Evolutionary conservation across 2,888 invertebrate genomes (phyloP).

Genomic region (Meteorus cinctellus): DNA sequence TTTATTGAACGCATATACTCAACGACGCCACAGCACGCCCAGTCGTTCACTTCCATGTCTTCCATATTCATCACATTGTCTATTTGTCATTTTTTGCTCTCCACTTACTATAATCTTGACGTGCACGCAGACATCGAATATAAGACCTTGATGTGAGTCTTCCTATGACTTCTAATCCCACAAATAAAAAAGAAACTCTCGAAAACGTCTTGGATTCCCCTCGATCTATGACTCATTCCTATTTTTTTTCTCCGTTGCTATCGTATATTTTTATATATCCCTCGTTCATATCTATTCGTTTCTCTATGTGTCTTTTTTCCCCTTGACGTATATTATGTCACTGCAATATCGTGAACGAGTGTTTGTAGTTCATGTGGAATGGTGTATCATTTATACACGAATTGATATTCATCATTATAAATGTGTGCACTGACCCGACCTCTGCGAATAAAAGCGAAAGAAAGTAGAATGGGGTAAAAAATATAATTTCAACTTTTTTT

Average conservation of each 20-base stretch:
- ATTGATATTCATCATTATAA: constrained; percentile 9
- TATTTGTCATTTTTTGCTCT: constrained; percentile 24
- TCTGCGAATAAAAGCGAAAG: constrained; percentile 71
- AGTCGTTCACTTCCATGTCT: neutral
- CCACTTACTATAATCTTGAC: constrained; percentile 16
- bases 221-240: constrained; percentile 37
- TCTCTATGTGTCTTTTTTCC: constrained; percentile 53
- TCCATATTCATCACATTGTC: constrained; percentile 6
- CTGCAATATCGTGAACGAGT: constrained; percentile 1
- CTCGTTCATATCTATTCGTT: constrained; percentile 39
- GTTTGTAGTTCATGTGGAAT: constrained; percentile 72
- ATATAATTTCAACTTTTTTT: constrained; percentile 2
- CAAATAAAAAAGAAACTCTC: constrained; percentile 1
- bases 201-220: constrained; percentile 39
- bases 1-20: neutral
- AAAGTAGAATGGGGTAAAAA: constrained; percentile 53
- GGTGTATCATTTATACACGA: constrained; percentile 60
- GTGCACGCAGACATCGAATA: constrained; percentile 24
- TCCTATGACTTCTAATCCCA: constrained; percentile 2
- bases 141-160: neutral
- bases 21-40: constrained; percentile 1
- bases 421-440: constrained; percentile 65
- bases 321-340: constrained; percentile 47
- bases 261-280: constrained; percentile 32
- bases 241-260: constrained; percentile 13